Evolutionary conservation across 2,888 invertebrate genomes (phyloP).

Genomic region (Chrysolina oricalcia): DNA sequence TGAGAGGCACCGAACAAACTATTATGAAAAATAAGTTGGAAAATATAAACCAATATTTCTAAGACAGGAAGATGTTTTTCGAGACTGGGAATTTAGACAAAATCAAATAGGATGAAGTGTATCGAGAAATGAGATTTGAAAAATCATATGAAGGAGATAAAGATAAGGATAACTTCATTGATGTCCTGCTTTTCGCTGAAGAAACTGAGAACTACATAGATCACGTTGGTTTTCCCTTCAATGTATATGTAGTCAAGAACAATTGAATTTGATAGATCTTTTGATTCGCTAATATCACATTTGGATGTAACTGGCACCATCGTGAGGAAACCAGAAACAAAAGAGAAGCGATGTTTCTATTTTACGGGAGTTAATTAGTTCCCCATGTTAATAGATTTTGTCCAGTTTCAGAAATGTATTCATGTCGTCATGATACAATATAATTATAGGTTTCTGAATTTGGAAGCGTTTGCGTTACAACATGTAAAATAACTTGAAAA

Average conservation of each 20-base stretch:
- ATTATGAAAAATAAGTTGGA: too few relatives aligned
- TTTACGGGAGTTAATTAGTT: constrained; percentile 34
- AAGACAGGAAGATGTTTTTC: too few relatives aligned
- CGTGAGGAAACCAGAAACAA: constrained; percentile 20
- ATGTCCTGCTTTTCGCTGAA: constrained; percentile 26
- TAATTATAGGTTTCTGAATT: constrained; percentile 22
- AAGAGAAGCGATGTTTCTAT: constrained; percentile 30
- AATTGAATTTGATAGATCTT: constrained; percentile 28
- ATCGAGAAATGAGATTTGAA: too few relatives aligned
- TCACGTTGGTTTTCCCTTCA: constrained; percentile 31
- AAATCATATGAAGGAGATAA: too few relatives aligned
- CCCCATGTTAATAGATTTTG: constrained; percentile 20
- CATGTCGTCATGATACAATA: constrained; percentile 30
- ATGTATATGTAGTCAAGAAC: constrained; percentile 32
- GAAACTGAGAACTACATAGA: constrained; percentile 9
- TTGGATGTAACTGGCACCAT: constrained; percentile 34
- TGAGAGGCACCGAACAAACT: too few relatives aligned
- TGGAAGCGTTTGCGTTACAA: constrained; percentile 30
- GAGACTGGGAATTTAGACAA: too few relatives aligned
- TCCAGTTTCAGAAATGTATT: constrained; percentile 31
- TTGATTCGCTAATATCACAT: constrained; percentile 21
- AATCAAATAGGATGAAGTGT: too few relatives aligned
- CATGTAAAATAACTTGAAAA: constrained; percentile 13
- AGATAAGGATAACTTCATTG: constrained; percentile 24
- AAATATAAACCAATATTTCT: too few relatives aligned